Percentiles rank a stretch among this genome's conserved stretches.
Evolutionary conservation across 2,113 vertebrate genomes (phyloP).

Genomic region (Microcebus lehilahytsara): DNA sequence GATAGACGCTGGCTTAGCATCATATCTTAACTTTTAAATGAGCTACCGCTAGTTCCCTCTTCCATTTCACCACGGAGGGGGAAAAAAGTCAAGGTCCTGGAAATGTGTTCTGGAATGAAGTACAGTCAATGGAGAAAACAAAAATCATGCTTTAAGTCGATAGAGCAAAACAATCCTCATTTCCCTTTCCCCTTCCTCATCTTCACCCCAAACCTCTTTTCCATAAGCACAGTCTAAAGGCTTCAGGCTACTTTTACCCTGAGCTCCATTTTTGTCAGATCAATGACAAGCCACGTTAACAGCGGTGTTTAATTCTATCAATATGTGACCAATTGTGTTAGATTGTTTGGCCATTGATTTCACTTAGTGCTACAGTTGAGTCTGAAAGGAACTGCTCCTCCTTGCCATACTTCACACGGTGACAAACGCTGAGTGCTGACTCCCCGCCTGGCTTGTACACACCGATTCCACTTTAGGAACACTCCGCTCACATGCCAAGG

Average conservation of each 20-base stretch:
- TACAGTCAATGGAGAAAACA: constrained; percentile 42
- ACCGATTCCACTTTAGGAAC: neutral
- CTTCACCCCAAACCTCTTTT: constrained; percentile 64
- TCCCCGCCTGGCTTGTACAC: constrained; percentile 8
- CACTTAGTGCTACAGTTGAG: constrained; percentile 87
- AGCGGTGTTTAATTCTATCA: constrained; percentile 95
- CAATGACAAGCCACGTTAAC: constrained; percentile 93
- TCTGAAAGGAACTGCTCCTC: constrained; percentile 84
- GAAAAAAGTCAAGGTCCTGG: constrained; percentile 35
- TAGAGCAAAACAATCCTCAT: constrained; percentile 73
- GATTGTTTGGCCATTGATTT: constrained; percentile 95
- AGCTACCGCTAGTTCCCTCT: neutral
- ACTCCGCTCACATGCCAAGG: constrained; percentile 45
- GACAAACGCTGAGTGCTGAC: constrained; percentile 76
- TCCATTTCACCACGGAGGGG: neutral
- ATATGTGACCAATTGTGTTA: constrained; percentile 94
- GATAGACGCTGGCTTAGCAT: neutral
- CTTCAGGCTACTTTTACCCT: constrained; percentile 83
- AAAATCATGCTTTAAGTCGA: constrained; percentile 72
- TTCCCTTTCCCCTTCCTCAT: constrained; percentile 1
- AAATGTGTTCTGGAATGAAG: constrained; percentile 51
- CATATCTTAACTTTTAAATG: neutral
- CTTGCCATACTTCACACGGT: constrained; percentile 79
- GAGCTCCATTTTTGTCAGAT: constrained; percentile 83
- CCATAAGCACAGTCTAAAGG: constrained; percentile 76